Evolutionary conservation across 2,888 invertebrate genomes (phyloP), one percentile per base, ranked within the genome.

Genomic region (Chironomus tentans): DNA sequence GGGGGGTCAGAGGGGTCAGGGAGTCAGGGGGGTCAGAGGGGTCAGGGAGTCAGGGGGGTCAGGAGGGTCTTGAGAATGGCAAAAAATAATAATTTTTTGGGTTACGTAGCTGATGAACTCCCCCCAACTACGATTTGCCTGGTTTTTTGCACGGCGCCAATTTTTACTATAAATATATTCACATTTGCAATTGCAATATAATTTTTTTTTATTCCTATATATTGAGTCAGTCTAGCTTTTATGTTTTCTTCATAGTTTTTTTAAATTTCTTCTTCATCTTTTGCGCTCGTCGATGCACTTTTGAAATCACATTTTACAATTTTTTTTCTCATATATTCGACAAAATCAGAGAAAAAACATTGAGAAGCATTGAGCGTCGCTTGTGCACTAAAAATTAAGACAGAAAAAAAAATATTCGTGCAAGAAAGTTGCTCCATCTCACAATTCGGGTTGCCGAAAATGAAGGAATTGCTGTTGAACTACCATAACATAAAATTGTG

Each of bases 191-290:
- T 24, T 13, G 21, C 65, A 24, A 24, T 22, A 48, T 15, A 48
- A 74, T 21, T 5, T 50, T 13, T 50, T 15, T 50, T 38, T 38
- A 15, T 50, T 50, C 1, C 13, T 50, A 50, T 50, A 50, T n/a
- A 50, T 50, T 50, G 12, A 50, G 12, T 50, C 50, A 56, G 7
- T 15, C 18, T 18, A 56, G 7, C 15, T 74, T 74, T 74, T 68
- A 74, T 74, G 74, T 18, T 46, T 74, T 68, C 74, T 74, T 74
- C 65, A 74, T 74, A 74, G 65, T 62, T 74, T 68, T 72, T 74
- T 74, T 74, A 74, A 74, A 74, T 74, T 74, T 74, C 74, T 74
- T 74, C 74, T 74, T 74, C 74, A 74, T 74, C 68, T 74, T 73
- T 65, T 68, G 74, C 74, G 65, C 68, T 74, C 65, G 6, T 65